phyloP scores from a whole-genome alignment of 2,888 invertebrate species.

The Euzophera pinguis region DNA sequence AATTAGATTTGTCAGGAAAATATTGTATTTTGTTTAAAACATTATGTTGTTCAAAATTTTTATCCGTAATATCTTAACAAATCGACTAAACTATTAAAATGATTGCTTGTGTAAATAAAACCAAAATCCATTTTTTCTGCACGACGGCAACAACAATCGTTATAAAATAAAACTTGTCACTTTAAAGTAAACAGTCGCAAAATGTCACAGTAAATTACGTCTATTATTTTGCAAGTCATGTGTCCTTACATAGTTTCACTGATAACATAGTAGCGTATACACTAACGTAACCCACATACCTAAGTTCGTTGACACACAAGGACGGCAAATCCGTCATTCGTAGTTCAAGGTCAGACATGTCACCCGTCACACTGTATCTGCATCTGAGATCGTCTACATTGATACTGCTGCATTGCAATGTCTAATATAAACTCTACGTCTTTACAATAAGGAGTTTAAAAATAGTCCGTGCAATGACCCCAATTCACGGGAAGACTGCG shows the following conservation, averaged over 20 bases:
- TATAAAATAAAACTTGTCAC: too few species aligned
- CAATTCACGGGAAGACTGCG: conserved; percentile 42
- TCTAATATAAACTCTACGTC: conserved; percentile 51
- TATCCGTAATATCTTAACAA: too few species aligned
- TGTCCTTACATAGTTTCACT: neutral
- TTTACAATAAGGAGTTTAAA: conserved; percentile 48
- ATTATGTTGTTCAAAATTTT: neutral
- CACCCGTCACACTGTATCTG: conserved; percentile 66
- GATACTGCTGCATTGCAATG: conserved; percentile 46
- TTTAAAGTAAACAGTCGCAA: too few species aligned
- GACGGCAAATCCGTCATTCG: conserved; percentile 72
- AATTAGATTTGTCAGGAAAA: neutral
- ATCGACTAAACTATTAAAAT: too few species aligned
- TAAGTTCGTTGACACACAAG: conserved; percentile 70
- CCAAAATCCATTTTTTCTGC: too few species aligned
- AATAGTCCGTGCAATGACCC: conserved; percentile 69
- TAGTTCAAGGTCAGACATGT: conserved; percentile 68
- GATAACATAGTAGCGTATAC: conserved; percentile 42
- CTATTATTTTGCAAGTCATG: neutral
- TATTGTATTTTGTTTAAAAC: neutral
- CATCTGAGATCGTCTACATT: conserved; percentile 73
- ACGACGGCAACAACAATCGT: too few species aligned
- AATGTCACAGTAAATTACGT: too few species aligned
- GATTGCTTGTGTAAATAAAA: too few species aligned
- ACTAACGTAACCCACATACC: conserved; percentile 41